Evolutionary conservation across 2,888 invertebrate genomes (phyloP), one percentile per base, ranked within the genome.

Genomic region (Hypselothyrea guttata): DNA sequence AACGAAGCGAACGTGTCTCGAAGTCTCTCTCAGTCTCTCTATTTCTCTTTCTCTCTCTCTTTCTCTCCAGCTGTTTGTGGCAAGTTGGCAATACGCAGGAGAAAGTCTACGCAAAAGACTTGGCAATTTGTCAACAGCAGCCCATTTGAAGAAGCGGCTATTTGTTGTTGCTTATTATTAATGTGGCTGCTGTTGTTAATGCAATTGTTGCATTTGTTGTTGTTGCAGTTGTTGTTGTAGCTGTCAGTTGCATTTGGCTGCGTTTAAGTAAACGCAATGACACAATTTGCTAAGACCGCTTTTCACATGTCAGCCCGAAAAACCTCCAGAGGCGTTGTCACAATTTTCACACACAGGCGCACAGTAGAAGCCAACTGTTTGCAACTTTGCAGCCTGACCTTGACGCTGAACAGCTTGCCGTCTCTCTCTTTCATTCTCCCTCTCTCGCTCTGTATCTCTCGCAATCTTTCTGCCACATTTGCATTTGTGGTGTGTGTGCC

Each of bases 281-380:
- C 83, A 69, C 85, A 79, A 83, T 78, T 74, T 75, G 85, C 69
- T 75, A 49, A 54, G 81, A 83, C 77, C 69, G 46, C 85, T 83
- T 78, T 83, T 77, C 77, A 71, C 68, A 57, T 81, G 84, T 84
- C 76, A 61, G 48, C n/a, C 31, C 13, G 33, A 37, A 12, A 22
- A 22, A 5, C 22, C 22, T 15, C 12, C 12, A 18, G 48, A 38
- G 12, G 15, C 31, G n/a, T 45, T 37, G 11, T 27, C 49, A 31
- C 34, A 37, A 34, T 38, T 18, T 18, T 18, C 38, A 38, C 38
- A 37, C 2, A 1, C 28, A 28, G 5, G 7, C 8, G 5, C 47
- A 30, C 62, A 42, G 47, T 44, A 30, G 38, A 11, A 38, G 18
- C 22, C 62, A 44, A 47, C 46, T 42, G 49, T 49, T 54, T 42